Conservation (phyloP, 2,888 invertebrate species). For the Thereva nobilitata region DNA sequence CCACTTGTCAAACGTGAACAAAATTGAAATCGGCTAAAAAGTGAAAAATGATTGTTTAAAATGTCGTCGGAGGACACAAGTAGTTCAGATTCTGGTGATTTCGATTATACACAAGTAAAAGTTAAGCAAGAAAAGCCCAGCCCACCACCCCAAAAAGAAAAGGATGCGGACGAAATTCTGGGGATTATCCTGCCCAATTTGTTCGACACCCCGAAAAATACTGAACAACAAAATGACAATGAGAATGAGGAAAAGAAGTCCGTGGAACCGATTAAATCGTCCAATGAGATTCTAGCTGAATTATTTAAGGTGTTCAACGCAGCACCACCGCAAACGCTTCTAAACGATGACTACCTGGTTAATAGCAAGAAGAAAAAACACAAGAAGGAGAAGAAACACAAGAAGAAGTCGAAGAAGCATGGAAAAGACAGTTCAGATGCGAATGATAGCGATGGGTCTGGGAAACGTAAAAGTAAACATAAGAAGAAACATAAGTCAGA, state of each 20-base stretch:
- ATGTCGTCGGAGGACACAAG: too few species aligned
- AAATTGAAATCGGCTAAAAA: too few species aligned
- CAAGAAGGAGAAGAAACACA: constrained; percentile 55
- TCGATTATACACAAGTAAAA: constrained; percentile 41
- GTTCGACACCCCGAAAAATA: constrained; percentile 30
- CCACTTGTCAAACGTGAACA: too few species aligned
- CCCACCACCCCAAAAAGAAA: constrained; percentile 37
- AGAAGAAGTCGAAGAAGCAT: constrained; percentile 50
- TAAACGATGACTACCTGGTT: constrained; percentile 57
- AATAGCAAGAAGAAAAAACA: constrained; percentile 51
- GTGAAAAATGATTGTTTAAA: too few species aligned
- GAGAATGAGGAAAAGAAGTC: constrained; percentile 50
- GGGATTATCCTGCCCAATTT: constrained; percentile 47
- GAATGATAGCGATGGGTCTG: constrained; percentile 36
- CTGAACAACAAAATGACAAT: background rate
- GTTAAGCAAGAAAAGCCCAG: constrained; percentile 55
- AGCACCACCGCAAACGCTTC: constrained; percentile 65
- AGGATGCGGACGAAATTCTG: constrained; percentile 47
- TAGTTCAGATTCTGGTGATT: background rate
- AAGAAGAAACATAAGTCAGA: constrained; percentile 49
- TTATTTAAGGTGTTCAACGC: constrained; percentile 70
- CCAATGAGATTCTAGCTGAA: constrained; percentile 77
- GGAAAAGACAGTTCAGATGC: constrained; percentile 45
- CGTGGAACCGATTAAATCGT: constrained; percentile 54
- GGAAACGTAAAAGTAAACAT: constrained; percentile 46